Base-by-base conservation (phyloP, 2,113 vertebrate species). In the Prolemur simus region DNA sequence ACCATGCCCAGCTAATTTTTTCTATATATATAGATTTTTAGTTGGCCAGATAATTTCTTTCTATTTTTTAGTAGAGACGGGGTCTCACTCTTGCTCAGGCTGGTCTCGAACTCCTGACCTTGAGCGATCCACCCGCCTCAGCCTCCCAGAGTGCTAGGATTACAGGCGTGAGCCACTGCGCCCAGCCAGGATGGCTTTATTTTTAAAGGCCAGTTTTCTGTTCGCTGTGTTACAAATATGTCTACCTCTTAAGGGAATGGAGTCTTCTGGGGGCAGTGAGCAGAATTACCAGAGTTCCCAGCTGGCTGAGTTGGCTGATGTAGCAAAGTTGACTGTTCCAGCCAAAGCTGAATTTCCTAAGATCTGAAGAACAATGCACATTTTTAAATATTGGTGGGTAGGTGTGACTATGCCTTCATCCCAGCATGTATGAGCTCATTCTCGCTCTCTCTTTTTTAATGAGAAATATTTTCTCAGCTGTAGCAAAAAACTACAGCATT, bases 391-490 rank as follows among this genome's bases (percentile, higher is more conserved):
- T 64, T 77, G 47, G 87, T 74, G 76, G 47, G 64, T 34, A 37
- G 32, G 42, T 88, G 25, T 88, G 56, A 49, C 63, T 87, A 1
- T 63, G 52, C 78, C 47, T 88, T 90, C 42, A 52, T 77, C 45
- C 17, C 54, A 88, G 11, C 45, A 34, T 39, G 37, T 49, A 37
- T 58, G 34, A 94, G 47, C 56, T 85, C 73, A 86, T 71, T 49
- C n/a, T 83, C 12, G 1, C 34, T 64, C 20, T 78, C 58, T 87
- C 81, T 85, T 93, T 93, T 89, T 81, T 29, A 82, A 83, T 84
- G 64, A 92, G 85, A 95, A 89, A 25, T 76, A 77, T 82, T 97
- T 95, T 86, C 87, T 97, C 68, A 87, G 49, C 88, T 95, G 8
- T 66, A 89, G 71, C 85, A 80, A 25, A 96, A 87, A 39, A 80